phyloP scores from a whole-genome alignment of 2,888 invertebrate genomes.

The Lasioglossum marginatum region DNA sequence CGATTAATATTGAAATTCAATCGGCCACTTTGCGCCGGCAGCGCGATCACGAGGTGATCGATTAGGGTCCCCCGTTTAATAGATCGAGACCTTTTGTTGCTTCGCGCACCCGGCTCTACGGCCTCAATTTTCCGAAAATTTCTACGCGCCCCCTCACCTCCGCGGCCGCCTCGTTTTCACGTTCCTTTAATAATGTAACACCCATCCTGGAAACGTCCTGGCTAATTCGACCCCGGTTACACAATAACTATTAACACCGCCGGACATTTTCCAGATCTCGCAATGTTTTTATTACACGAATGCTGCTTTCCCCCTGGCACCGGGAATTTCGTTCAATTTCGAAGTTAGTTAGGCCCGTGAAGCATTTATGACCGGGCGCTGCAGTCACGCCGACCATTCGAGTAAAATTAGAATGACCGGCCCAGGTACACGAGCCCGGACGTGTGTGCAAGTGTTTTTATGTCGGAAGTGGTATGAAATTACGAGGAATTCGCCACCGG shows the following conservation, averaged over 20 bases:
- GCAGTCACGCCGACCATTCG: constrained; percentile 11
- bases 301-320: no score
- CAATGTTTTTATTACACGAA: neutral
- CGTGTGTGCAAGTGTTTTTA: constrained; percentile 35
- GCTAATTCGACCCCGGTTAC: constrained; percentile 1
- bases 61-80: constrained; percentile 4
- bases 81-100: constrained; percentile 11
- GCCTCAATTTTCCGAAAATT: neutral
- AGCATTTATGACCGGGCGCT: constrained; percentile 11
- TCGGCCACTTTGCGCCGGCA: constrained; percentile 43
- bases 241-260: neutral
- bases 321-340: constrained; percentile 22
- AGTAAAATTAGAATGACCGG: constrained; percentile 43
- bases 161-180: neutral
- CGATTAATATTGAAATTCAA: constrained; percentile 61
- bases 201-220: neutral
- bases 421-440: neutral
- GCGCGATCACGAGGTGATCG: constrained; percentile 27
- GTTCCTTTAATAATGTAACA: neutral
- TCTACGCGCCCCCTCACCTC: no score
- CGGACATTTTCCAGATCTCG: neutral
- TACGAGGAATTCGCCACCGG: constrained; percentile 1
- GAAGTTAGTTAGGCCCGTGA: constrained; percentile 3
- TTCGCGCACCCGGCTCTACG: neutral
- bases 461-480: constrained; percentile 26